A percentile compares a stretch with the other conserved stretches of the same genome.
These are phyloP conservation scores for Xylota sylvarum DNA, from an alignment of 2,888 invertebrate species.

Conservation along the genomic window DNA sequence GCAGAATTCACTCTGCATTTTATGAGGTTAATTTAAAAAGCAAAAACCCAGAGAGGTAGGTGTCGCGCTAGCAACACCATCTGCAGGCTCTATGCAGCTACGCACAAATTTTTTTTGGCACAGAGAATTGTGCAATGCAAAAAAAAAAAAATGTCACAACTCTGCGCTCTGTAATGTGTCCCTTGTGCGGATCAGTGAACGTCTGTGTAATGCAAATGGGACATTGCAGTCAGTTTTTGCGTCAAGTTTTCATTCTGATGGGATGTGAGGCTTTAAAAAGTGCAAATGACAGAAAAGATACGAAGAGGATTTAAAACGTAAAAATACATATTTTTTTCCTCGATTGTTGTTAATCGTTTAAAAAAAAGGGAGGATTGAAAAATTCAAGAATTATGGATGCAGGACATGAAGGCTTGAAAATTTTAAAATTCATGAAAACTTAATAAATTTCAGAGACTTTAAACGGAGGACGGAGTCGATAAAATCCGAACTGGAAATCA, in stretches of 20 bases:
- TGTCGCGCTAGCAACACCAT: slow-evolving; percentile 20
- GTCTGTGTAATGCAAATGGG: slow-evolving; percentile 60
- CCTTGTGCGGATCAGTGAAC: slow-evolving; percentile 48
- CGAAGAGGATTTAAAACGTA: not conserved
- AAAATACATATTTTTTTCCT: not conserved
- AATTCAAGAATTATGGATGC: too few relatives aligned
- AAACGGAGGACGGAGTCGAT: too few relatives aligned
- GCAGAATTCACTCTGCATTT: slow-evolving; percentile 51
- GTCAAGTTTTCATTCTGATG: slow-evolving; percentile 16
- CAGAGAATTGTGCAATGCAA: slow-evolving; percentile 21
- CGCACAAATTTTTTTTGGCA: slow-evolving; percentile 31
- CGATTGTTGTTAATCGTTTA: not conserved
- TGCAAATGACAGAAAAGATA: slow-evolving; percentile 1
- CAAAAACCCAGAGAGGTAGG: slow-evolving; percentile 5
- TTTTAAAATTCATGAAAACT: too few relatives aligned
- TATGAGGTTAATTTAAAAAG: slow-evolving; percentile 62
- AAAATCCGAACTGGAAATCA: too few relatives aligned
- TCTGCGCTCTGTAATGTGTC: slow-evolving; percentile 43
- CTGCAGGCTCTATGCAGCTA: slow-evolving; percentile 33
- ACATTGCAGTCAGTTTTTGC: slow-evolving; percentile 43
- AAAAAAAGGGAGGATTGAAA: not conserved
- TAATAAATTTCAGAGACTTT: too few relatives aligned
- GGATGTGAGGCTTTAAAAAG: slow-evolving; percentile 26
- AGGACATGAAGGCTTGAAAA: too few relatives aligned
- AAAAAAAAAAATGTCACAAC: slow-evolving; percentile 45